Conservation (phyloP, 2,113 vertebrate genomes). For the Callorhinus ursinus region DNA sequence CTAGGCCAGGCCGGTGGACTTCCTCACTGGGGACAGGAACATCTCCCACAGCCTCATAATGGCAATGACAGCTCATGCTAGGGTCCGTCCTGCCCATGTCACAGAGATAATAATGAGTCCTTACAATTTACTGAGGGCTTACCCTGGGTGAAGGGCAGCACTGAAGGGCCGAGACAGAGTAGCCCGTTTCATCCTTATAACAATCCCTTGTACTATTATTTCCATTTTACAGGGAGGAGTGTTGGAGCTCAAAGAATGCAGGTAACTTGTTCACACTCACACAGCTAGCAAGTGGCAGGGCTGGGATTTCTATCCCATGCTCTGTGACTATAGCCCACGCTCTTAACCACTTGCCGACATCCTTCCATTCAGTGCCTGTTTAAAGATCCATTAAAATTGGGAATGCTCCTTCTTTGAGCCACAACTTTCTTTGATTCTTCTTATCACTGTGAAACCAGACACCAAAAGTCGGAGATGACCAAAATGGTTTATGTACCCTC, state of each 20-base stretch:
- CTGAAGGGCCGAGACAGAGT: not conserved
- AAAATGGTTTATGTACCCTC: not conserved
- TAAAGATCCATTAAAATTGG: not conserved
- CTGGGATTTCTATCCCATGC: not conserved
- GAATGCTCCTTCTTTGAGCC: not conserved
- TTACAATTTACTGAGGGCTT: not conserved
- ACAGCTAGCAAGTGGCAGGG: not conserved
- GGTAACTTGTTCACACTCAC: not conserved
- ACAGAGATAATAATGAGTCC: not conserved
- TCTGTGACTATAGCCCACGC: fast-evolving
- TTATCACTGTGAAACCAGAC: not conserved
- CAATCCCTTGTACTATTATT: not conserved
- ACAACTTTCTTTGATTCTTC: not conserved
- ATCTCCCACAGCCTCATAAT: not conserved
- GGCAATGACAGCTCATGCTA: not conserved
- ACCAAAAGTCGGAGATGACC: not conserved
- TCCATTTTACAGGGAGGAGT: not conserved
- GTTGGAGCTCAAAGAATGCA: not conserved
- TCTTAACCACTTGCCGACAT: not conserved
- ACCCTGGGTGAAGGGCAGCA: not conserved
- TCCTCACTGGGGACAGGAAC: not conserved
- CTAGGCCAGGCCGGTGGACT: not conserved
- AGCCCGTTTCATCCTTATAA: not conserved
- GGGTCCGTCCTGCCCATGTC: not conserved
- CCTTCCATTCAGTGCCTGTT: not conserved